Conservation (phyloP, 2,797 vertebrate species). For the Lithobates sylvaticus region DNA sequence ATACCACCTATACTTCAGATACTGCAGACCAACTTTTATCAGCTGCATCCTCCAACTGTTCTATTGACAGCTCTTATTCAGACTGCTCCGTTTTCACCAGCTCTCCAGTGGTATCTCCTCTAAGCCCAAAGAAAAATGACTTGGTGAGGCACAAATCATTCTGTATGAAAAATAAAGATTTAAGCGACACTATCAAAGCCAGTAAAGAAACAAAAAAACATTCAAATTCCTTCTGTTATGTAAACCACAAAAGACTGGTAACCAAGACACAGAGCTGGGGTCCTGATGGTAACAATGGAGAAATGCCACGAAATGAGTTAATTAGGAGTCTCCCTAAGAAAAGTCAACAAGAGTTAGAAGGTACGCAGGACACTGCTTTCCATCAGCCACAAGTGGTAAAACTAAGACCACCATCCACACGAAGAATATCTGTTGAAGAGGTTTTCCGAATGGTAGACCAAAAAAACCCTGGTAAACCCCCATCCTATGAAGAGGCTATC, state of each 20-base stretch:
- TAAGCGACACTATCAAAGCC: conserved; percentile 65
- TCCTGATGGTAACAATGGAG: conserved; percentile 66
- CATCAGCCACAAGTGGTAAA: conserved; percentile 42
- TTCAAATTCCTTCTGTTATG: conserved; percentile 82
- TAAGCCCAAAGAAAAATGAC: conserved; percentile 74
- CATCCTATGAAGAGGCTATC: conserved; percentile 86
- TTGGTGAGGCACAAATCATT: conserved; percentile 74
- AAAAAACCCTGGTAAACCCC: conserved; percentile 79
- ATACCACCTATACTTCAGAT: conserved; percentile 68
- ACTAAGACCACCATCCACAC: conserved; percentile 61
- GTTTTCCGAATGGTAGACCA: conserved; percentile 85
- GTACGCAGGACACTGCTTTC: conserved; percentile 62
- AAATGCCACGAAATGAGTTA: conserved; percentile 77
- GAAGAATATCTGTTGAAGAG: conserved; percentile 82
- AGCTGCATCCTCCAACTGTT: conserved; percentile 79
- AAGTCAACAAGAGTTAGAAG: conserved; percentile 70
- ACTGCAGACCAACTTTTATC: conserved; percentile 59
- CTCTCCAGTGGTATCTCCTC: conserved; percentile 84
- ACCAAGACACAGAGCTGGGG: conserved; percentile 79
- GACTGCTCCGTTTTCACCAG: conserved; percentile 85
- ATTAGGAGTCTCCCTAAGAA: conserved; percentile 81
- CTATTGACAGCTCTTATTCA: conserved; percentile 81
- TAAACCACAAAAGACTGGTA: conserved; percentile 73
- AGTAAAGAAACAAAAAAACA: conserved; percentile 79
- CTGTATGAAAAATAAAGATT: conserved; percentile 66